These are phyloP conservation scores for Phalanger gymnotis DNA, from an alignment of 2,797 vertebrate species.

Conservation along the genomic window DNA sequence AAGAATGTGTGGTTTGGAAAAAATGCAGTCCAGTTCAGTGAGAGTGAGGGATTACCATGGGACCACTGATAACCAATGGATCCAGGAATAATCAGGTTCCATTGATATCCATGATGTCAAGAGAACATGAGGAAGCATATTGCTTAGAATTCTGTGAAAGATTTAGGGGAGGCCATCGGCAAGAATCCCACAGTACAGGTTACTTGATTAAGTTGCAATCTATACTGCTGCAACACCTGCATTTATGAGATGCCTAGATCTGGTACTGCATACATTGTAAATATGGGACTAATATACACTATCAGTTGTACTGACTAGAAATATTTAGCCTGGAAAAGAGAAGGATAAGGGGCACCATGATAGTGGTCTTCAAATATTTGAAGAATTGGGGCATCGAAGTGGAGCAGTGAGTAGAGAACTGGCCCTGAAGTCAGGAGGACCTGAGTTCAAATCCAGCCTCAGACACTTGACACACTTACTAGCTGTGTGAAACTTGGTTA, in stretches of 20 bases:
- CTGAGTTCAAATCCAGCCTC: too few species aligned
- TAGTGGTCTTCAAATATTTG: background rate
- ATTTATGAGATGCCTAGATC: background rate
- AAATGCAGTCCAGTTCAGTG: background rate
- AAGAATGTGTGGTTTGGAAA: background rate
- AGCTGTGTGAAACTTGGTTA: too few species aligned
- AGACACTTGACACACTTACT: too few species aligned
- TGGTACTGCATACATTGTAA: background rate
- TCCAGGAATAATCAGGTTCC: background rate
- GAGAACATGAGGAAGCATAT: background rate
- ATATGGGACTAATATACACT: background rate
- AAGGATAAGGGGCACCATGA: background rate
- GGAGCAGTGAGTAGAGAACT: too few species aligned
- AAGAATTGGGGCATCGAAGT: too few species aligned
- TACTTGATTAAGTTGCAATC: background rate
- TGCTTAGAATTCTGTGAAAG: background rate
- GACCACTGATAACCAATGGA: background rate
- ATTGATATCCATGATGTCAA: background rate
- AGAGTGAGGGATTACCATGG: background rate
- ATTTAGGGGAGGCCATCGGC: background rate
- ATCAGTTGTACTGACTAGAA: background rate
- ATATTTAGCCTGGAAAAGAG: too few species aligned
- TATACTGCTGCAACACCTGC: background rate
- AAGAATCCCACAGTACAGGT: background rate
- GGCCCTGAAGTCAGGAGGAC: too few species aligned